Evolutionary conservation across 2,797 vertebrate species (phyloP).

Genomic region (Salmo trutta): DNA sequence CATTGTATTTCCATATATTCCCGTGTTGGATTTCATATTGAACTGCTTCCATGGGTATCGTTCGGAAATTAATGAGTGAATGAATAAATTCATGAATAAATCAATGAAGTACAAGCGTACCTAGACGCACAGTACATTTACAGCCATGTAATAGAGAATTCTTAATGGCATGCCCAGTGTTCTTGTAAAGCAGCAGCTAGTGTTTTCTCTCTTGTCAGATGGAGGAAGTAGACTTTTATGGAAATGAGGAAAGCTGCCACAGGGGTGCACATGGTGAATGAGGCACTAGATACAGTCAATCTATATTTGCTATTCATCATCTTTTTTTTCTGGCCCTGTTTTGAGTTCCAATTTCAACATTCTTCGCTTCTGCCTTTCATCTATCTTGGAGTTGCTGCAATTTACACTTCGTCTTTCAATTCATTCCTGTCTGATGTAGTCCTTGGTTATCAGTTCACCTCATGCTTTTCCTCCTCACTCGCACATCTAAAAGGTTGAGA

Average conservation of each 20-base stretch:
- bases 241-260: slow-evolving; percentile 75
- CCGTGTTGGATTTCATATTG: slow-evolving; percentile 26
- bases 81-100: slow-evolving; percentile 46
- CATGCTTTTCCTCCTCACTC: slow-evolving; percentile 38
- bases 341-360: slow-evolving; percentile 76
- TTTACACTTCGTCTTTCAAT: slow-evolving; percentile 73
- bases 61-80: slow-evolving; percentile 41
- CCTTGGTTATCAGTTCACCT: slow-evolving; percentile 71
- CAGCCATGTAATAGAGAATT: slow-evolving; percentile 58
- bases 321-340: slow-evolving; percentile 50
- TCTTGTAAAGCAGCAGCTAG: slow-evolving; percentile 61
- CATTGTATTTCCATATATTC: background rate
- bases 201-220: slow-evolving; percentile 67
- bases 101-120: background rate
- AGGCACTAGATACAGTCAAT: slow-evolving; percentile 73
- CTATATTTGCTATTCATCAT: slow-evolving; percentile 76
- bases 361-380: slow-evolving; percentile 68
- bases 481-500: slow-evolving; percentile 64
- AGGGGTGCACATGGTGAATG: slow-evolving; percentile 71
- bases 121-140: background rate
- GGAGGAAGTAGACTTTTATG: slow-evolving; percentile 77
- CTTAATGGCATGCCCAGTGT: slow-evolving; percentile 55
- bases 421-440: slow-evolving; percentile 65
- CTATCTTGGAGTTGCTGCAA: slow-evolving; percentile 66
- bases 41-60: slow-evolving; percentile 21